phyloP scores from a whole-genome alignment of 2,797 vertebrate genomes.

The Acanthiza pusilla region DNA sequence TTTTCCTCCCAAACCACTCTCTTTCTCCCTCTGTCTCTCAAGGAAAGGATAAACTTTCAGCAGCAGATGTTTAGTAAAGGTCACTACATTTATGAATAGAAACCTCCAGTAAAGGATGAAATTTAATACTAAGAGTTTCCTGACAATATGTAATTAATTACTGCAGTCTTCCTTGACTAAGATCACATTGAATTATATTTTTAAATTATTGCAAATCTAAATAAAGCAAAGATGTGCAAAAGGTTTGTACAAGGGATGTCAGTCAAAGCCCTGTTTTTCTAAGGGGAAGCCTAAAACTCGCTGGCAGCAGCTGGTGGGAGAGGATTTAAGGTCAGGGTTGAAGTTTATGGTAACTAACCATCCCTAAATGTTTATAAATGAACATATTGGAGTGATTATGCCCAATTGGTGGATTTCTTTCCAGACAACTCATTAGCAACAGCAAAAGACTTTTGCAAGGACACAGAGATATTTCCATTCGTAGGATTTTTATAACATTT shows the following conservation, averaged over 20 bases:
- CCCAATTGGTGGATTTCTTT: background rate
- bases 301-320: background rate
- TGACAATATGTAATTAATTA: background rate
- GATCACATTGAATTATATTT: background rate
- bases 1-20: background rate
- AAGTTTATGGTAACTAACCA: background rate
- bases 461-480: background rate
- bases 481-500: background rate
- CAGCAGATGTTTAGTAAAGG: slow-evolving; percentile 18
- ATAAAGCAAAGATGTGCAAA: background rate
- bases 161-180: background rate
- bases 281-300: background rate
- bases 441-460: background rate
- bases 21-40: background rate
- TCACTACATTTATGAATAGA: background rate
- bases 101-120: background rate
- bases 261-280: background rate
- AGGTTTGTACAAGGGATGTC: background rate
- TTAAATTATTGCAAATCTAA: background rate
- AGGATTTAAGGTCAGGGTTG: background rate
- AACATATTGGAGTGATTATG: background rate
- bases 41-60: background rate
- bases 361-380: background rate
- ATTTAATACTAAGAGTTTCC: background rate
- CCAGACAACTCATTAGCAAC: background rate